phyloP scores from a whole-genome alignment of 2,797 vertebrate genomes.

The Parauchenoglanis ngamensis region DNA sequence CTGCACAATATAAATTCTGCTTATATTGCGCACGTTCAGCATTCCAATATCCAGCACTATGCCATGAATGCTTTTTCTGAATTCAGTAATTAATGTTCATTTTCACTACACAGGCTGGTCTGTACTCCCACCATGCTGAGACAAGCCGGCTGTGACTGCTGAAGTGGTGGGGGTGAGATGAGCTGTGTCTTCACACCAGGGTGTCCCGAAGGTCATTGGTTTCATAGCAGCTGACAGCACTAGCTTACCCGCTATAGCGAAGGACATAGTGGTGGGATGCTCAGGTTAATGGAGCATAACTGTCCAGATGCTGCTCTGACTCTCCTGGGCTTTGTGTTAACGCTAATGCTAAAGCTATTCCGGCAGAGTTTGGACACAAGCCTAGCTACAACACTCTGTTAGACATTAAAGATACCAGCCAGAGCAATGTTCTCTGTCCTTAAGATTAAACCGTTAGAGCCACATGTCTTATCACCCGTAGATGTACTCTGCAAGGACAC shows the following conservation, averaged over 20 bases:
- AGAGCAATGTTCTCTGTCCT: slow-evolving; percentile 28
- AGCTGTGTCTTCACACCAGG: slow-evolving; percentile 39
- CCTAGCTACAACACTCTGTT: slow-evolving; percentile 44
- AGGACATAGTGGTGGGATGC: slow-evolving; percentile 45
- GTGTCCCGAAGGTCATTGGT: slow-evolving; percentile 67
- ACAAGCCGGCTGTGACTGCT: slow-evolving; percentile 34
- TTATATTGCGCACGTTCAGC: background rate
- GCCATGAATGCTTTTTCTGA: background rate
- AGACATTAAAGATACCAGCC: background rate
- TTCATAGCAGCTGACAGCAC: slow-evolving; percentile 69
- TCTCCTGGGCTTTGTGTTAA: slow-evolving; percentile 60
- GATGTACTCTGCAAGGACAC: slow-evolving; percentile 13
- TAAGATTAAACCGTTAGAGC: slow-evolving; percentile 17
- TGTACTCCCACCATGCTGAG: slow-evolving; percentile 51
- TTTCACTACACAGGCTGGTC: slow-evolving; percentile 25
- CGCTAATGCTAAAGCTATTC: slow-evolving; percentile 57
- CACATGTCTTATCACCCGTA: slow-evolving; percentile 15
- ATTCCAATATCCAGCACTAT: background rate
- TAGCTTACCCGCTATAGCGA: slow-evolving; percentile 68
- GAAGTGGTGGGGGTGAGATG: background rate
- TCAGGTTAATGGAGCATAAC: slow-evolving; percentile 75
- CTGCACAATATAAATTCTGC: background rate
- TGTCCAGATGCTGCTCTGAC: slow-evolving; percentile 71
- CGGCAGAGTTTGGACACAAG: slow-evolving; percentile 67
- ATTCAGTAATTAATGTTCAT: slow-evolving; percentile 8